phyloP scores from a whole-genome alignment of 2,888 invertebrate species.

The Cosmia pyralina region DNA sequence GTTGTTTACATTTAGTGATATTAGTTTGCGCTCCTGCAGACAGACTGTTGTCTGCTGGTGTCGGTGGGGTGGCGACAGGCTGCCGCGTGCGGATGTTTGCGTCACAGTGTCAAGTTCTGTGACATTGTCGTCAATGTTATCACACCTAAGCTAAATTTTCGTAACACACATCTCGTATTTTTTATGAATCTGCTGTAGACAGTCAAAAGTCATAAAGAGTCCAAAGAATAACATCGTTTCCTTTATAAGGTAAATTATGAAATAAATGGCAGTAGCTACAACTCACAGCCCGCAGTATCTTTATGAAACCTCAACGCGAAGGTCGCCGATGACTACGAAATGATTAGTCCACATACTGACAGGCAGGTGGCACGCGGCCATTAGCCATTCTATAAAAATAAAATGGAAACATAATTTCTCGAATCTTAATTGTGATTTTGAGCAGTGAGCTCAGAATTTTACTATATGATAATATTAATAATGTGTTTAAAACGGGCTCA shows the following conservation, averaged over 20 bases:
- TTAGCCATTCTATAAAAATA: constrained; percentile 53
- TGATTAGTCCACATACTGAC: constrained; percentile 46
- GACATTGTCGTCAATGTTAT: constrained; percentile 22
- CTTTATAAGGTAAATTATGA: constrained; percentile 44
- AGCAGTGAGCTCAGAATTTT: constrained; percentile 42
- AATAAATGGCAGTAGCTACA: constrained; percentile 47
- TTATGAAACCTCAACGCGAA: constrained; percentile 55
- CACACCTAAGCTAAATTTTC: constrained; percentile 18
- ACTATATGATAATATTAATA: constrained; percentile 58
- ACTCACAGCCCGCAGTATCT: constrained; percentile 41
- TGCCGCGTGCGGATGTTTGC: constrained; percentile 29
- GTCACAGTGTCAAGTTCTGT: constrained; percentile 18
- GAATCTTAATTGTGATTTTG: constrained; percentile 34
- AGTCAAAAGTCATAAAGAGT: constrained; percentile 17
- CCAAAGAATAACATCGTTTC: constrained; percentile 20
- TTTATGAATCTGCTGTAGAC: constrained; percentile 19
- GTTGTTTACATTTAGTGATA: constrained; percentile 65
- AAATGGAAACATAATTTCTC: constrained; percentile 47
- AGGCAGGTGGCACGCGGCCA: constrained; percentile 57
- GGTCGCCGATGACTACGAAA: constrained; percentile 58
- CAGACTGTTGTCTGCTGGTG: constrained; percentile 21
- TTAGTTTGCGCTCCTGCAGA: constrained; percentile 51
- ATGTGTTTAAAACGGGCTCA: constrained; percentile 59
- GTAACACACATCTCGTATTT: constrained; percentile 22
- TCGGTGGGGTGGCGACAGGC: constrained; percentile 4